Percentiles rank a stretch among this genome's conserved stretches.
These are phyloP conservation scores for Leucoma salicis DNA, from an alignment of 2,888 invertebrate genomes.

Conservation along the genomic window DNA sequence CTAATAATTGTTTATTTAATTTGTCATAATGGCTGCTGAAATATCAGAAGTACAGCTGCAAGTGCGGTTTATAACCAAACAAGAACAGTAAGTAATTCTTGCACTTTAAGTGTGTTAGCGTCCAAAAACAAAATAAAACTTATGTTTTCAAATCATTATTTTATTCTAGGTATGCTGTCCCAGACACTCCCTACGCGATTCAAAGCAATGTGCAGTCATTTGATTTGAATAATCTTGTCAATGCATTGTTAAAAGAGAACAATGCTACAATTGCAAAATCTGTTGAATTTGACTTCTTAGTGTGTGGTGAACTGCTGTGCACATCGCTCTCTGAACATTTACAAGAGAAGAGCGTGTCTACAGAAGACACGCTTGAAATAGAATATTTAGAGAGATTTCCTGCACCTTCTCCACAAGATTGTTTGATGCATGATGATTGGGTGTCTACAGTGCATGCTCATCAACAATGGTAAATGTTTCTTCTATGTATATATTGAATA, in stretches of 20 bases:
- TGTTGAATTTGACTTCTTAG: conserved; percentile 93
- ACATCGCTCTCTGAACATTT: conserved; percentile 88
- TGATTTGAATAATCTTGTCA: conserved; percentile 90
- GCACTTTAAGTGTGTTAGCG: conserved; percentile 29
- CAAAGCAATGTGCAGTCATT: conserved; percentile 85
- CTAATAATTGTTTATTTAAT: too few species aligned
- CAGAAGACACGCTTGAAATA: conserved; percentile 92
- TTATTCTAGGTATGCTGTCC: conserved; percentile 89
- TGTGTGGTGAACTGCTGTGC: conserved; percentile 91
- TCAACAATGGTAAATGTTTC: conserved; percentile 83
- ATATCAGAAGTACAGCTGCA: conserved; percentile 84
- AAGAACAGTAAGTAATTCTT: conserved; percentile 85
- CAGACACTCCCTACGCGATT: conserved; percentile 92
- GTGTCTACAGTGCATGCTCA: conserved; percentile 92
- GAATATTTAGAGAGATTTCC: conserved; percentile 96
- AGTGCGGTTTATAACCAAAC: conserved; percentile 90
- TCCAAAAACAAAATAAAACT: neutral
- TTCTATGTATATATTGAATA: too few species aligned
- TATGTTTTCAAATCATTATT: conserved; percentile 1
- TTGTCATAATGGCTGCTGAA: conserved; percentile 55
- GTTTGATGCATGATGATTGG: conserved; percentile 98
- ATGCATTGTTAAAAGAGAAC: conserved; percentile 87
- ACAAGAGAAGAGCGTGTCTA: conserved; percentile 87
- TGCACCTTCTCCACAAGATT: conserved; percentile 95
- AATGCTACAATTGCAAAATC: conserved; percentile 54